Conservation (phyloP, 2,113 vertebrate species). For the Oophaga pumilio region DNA sequence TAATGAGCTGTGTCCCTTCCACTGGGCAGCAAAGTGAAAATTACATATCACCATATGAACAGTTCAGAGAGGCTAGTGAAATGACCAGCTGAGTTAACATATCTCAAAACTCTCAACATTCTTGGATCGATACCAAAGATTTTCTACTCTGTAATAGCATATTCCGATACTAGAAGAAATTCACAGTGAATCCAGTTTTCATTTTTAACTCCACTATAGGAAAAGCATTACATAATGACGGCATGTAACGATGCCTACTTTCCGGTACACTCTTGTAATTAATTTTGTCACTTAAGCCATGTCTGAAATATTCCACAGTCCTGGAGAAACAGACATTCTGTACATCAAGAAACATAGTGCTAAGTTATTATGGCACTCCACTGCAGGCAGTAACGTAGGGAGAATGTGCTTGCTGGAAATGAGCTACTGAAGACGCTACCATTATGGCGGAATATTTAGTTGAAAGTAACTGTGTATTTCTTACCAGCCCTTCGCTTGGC, state of each 20-base stretch:
- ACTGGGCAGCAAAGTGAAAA: too few relatives aligned
- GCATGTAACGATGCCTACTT: background rate
- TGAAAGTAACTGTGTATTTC: constrained; percentile 68
- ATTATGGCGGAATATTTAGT: background rate
- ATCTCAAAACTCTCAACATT: background rate
- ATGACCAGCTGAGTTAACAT: background rate
- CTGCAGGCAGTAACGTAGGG: background rate
- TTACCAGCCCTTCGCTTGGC: constrained; percentile 87
- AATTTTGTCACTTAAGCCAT: constrained; percentile 12
- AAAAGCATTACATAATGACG: background rate
- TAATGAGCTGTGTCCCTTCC: too few relatives aligned
- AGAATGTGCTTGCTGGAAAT: constrained; percentile 16
- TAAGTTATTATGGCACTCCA: constrained; percentile 23
- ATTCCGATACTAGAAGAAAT: background rate
- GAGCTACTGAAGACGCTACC: background rate
- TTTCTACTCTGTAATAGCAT: background rate
- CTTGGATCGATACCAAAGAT: background rate
- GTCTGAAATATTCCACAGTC: background rate
- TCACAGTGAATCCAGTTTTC: background rate
- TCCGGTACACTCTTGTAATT: background rate
- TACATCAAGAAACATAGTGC: background rate
- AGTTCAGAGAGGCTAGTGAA: too few relatives aligned
- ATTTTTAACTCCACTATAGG: background rate
- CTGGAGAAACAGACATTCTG: background rate
- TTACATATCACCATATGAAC: too few relatives aligned